Evolutionary conservation across 1,140 invertebrate genomes (phyloP), one percentile per base, ranked within the genome.

Genomic region (Samia ricini): DNA sequence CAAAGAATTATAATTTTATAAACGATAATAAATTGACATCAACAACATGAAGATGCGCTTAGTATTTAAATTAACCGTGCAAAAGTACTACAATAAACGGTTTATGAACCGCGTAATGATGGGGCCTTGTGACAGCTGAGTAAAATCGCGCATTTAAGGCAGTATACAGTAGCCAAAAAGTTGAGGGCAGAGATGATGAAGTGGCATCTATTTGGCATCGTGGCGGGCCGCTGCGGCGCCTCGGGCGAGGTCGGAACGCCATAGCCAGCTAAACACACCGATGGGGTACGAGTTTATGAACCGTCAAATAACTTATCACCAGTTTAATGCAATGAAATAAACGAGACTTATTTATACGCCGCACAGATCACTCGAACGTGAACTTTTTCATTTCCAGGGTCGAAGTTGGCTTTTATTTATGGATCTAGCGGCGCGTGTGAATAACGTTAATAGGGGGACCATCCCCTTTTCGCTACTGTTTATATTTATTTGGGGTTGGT

Each of bases 401-500:
- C 69, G 73, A 58, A 79, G 79, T 81, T 79, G 71, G 65, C 69
- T 75, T 71, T 83, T 88, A 84, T 88, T 88, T 86, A 85, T 86
- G 79, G 79, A 85, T 79, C 75, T 78, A 83, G 76, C 76, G 70
- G 72, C 77, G 79, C 83, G 82, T 88, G 84, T 86, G 82, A 89
- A 79, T 89, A 86, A 83, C 74, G 81, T 77, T 85, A 85, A 87
- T 84, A 85, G 83, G 79, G 71, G 83, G 85, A 82, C 72, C 68
- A 66, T 72, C 76, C 83, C 83, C 81, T 82, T 74, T 69, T 77
- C 67, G 75, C 80, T 81, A 83, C 82, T 87, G 85, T 88, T 88
- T 88, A 85, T 88, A 81, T 88, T 86, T 88, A 85, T 88, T 86
- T 87, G 84, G 84, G 84, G 84, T 85, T 74, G 72, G 59, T 72